A percentile compares a stretch with the other conserved stretches of the same genome.
Conservation (phyloP, 2,797 vertebrate species). For the Helicolenus hilgendorfi region DNA sequence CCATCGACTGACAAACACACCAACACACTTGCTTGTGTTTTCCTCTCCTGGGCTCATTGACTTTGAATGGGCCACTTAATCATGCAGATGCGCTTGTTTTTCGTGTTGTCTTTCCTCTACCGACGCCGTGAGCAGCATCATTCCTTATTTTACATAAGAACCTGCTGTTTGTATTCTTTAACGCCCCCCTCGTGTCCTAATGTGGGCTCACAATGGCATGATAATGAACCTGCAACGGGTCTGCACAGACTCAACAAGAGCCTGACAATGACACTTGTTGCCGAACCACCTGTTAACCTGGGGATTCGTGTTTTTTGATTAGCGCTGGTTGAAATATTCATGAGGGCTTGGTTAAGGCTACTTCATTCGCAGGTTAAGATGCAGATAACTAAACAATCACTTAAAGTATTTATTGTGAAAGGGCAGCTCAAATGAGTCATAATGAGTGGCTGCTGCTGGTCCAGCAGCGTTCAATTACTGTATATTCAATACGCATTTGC, state of each 20-base stretch:
- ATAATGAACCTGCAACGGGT: neutral
- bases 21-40: conserved; percentile 9
- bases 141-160: conserved; percentile 24
- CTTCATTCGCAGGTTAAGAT: neutral
- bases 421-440: neutral
- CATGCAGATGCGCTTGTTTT: conserved; percentile 46
- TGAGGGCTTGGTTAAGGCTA: neutral
- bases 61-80: conserved; percentile 48
- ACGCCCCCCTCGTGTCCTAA: neutral
- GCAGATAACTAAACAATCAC: neutral
- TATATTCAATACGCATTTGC: neutral
- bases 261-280: neutral
- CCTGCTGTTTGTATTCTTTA: conserved; percentile 3
- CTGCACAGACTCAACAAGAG: conserved; percentile 2
- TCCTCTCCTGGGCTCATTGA: conserved; percentile 32
- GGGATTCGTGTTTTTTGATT: neutral
- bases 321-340: conserved; percentile 20
- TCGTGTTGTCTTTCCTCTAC: neutral
- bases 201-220: neutral
- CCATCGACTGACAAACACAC: conserved; percentile 1
- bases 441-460: neutral
- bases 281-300: conserved; percentile 16
- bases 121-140: neutral
- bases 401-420: neutral
- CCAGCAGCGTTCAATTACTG: neutral